A percentile compares a stretch with the other conserved stretches of the same genome.
These are phyloP conservation scores for Dryas iulia DNA, from an alignment of 1,140 invertebrate genomes.

Conservation along the genomic window DNA sequence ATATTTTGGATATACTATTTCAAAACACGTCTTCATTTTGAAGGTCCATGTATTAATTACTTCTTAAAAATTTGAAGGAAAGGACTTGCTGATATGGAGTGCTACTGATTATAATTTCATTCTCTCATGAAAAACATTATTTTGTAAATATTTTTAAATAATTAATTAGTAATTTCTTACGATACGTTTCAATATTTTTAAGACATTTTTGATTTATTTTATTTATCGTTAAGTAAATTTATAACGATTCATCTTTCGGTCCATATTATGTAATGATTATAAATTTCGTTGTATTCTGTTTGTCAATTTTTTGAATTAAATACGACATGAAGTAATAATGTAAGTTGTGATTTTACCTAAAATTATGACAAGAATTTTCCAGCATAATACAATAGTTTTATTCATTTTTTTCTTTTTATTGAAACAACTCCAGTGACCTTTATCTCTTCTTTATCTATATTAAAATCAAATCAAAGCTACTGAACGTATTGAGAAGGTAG, in stretches of 20 bases:
- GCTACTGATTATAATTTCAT: not conserved
- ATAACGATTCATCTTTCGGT: slow-evolving; percentile 43
- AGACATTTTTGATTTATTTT: slow-evolving; percentile 71
- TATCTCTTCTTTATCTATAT: too few relatives aligned
- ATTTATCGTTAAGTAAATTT: slow-evolving; percentile 72
- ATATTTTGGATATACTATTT: too few relatives aligned
- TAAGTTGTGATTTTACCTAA: slow-evolving; percentile 49
- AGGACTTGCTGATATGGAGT: not conserved
- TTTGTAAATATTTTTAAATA: slow-evolving; percentile 4
- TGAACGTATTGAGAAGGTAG: too few relatives aligned
- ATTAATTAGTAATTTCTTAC: slow-evolving; percentile 48
- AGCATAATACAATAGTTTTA: slow-evolving; percentile 37
- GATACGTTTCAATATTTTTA: slow-evolving; percentile 46
- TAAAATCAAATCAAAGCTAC: too few relatives aligned
- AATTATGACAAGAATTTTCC: slow-evolving; percentile 75
- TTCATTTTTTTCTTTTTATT: not conserved
- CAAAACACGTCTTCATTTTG: too few relatives aligned
- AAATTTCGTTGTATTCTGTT: not conserved
- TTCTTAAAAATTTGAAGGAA: not conserved
- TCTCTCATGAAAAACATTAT: not conserved
- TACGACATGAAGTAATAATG: not conserved
- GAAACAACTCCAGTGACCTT: too few relatives aligned
- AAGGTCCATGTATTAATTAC: too few relatives aligned
- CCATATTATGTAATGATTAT: not conserved
- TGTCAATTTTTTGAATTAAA: not conserved